Evolutionary conservation across 2,113 vertebrate species (phyloP).

Genomic region (Struthidea cinerea): DNA sequence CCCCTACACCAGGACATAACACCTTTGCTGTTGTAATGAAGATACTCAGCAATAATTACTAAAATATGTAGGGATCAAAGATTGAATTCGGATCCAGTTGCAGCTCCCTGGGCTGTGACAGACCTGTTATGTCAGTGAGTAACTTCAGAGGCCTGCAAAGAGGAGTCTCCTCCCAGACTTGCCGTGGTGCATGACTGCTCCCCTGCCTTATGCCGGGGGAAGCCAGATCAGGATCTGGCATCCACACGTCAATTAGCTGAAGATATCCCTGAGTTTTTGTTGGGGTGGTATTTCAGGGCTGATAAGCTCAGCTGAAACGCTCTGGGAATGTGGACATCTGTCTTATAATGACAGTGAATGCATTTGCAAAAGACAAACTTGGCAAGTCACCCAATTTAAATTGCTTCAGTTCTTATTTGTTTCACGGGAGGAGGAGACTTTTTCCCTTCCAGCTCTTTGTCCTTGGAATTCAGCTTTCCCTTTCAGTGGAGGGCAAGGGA

Average conservation of each 20-base stretch:
- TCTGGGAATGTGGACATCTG: background rate
- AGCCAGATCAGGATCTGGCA: background rate
- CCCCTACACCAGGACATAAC: background rate
- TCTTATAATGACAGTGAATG: background rate
- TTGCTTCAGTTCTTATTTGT: conserved; percentile 22
- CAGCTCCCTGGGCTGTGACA: background rate
- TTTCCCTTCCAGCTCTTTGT: background rate
- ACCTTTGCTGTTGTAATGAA: background rate
- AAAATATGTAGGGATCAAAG: background rate
- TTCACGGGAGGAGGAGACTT: background rate
- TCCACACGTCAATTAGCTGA: background rate
- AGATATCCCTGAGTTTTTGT: background rate
- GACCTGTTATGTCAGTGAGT: background rate
- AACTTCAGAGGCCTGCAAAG: background rate
- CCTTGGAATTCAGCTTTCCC: background rate
- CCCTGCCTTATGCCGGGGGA: background rate
- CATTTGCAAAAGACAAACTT: background rate
- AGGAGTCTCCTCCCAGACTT: background rate
- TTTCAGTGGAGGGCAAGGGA: background rate
- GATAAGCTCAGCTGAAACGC: background rate
- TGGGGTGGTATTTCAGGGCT: background rate
- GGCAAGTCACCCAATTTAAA: background rate
- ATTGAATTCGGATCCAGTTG: background rate
- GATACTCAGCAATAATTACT: background rate
- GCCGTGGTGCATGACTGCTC: background rate